A percentile compares a stretch with the other conserved stretches of the same genome.
These are phyloP conservation scores for Mirza zaza DNA, from an alignment of 2,113 vertebrate genomes.

Conservation along the genomic window DNA sequence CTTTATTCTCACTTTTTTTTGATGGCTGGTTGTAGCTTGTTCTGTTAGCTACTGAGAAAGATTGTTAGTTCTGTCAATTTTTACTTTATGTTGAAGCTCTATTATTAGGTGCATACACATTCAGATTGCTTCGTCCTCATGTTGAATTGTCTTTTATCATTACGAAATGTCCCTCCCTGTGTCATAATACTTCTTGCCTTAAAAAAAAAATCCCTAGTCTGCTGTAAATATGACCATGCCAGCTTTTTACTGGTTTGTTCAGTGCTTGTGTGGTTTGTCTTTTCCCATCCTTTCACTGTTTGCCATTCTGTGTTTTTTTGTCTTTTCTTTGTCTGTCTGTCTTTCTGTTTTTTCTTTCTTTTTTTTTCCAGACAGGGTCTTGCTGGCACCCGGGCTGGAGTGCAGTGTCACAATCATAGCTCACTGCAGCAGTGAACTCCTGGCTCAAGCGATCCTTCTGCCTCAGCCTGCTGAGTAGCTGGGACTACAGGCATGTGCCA, in stretches of 20 bases:
- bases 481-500: too few relatives aligned
- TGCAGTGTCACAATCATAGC: not conserved
- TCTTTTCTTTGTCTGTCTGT: too few relatives aligned
- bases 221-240: not conserved
- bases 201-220: not conserved
- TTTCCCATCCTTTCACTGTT: not conserved
- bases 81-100: not conserved
- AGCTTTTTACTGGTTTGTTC: not conserved
- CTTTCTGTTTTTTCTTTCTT: too few relatives aligned
- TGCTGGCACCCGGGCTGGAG: not conserved
- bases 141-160: not conserved
- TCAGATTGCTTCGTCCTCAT: not conserved
- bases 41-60: not conserved
- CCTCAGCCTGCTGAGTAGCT: too few relatives aligned
- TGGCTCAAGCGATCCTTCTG: not conserved
- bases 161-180: not conserved
- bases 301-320: not conserved
- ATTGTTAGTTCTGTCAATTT: not conserved
- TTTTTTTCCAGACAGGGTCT: not conserved
- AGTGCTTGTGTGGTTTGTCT: not conserved
- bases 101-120: not conserved
- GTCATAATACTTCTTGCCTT: not conserved
- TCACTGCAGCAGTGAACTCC: not conserved
- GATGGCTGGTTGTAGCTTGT: not conserved
- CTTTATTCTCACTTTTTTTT: not conserved